These are phyloP conservation scores for Gambusia holbrooki DNA, from an alignment of 2,113 vertebrate genomes.

Conservation along the genomic window DNA sequence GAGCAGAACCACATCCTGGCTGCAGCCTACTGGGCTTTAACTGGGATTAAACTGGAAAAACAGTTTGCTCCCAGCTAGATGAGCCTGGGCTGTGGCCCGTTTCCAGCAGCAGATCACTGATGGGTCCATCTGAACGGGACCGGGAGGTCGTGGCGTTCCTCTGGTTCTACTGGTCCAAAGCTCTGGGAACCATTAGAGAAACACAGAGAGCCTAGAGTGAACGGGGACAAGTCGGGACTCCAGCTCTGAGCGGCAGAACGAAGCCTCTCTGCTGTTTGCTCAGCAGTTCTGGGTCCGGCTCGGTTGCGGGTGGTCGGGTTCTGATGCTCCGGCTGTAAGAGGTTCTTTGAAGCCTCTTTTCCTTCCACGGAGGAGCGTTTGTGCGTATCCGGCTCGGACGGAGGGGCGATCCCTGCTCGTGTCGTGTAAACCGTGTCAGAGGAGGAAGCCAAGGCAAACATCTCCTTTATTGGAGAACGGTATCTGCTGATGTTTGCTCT, in stretches of 20 bases:
- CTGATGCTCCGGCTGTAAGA: conserved; percentile 36
- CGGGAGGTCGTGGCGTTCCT: conserved; percentile 26
- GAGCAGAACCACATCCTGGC: conserved; percentile 46
- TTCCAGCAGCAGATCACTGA: conserved; percentile 62
- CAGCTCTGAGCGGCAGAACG: conserved; percentile 56
- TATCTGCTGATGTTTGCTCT: conserved; percentile 67
- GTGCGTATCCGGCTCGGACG: conserved; percentile 55
- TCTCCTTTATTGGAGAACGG: conserved; percentile 72
- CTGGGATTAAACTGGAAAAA: conserved; percentile 59
- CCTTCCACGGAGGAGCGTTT: conserved; percentile 61
- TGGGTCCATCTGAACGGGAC: conserved; percentile 51
- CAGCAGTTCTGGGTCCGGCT: conserved; percentile 62
- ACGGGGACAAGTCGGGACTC: conserved; percentile 51
- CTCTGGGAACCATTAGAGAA: conserved; percentile 70
- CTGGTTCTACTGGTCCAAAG: conserved; percentile 53
- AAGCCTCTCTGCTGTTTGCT: conserved; percentile 66
- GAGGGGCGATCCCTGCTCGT: conserved; percentile 53
- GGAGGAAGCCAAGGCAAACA: conserved; percentile 74
- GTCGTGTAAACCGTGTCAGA: conserved; percentile 60
- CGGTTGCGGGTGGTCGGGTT: conserved; percentile 64
- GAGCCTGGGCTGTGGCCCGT: conserved; percentile 36
- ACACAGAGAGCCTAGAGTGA: conserved; percentile 55
- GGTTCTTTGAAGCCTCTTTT: conserved; percentile 61
- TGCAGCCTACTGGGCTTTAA: conserved; percentile 38
- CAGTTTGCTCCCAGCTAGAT: conserved; percentile 64